phyloP scores from a whole-genome alignment of 2,888 invertebrate genomes.

The Timandra comae region DNA sequence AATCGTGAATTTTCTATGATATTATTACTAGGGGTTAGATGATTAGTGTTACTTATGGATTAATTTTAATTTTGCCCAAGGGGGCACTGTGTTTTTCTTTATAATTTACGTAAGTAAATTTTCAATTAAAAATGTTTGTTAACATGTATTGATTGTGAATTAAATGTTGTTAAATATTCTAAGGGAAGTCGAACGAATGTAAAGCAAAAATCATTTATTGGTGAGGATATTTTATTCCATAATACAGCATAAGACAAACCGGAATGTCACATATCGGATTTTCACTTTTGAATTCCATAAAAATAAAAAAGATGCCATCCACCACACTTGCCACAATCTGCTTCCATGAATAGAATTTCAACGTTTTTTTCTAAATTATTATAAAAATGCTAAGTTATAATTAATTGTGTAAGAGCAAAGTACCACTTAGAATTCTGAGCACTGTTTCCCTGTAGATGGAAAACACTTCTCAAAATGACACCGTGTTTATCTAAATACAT shows the following conservation, averaged over 20 bases:
- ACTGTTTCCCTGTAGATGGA: slow-evolving; percentile 49
- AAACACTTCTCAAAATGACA: slow-evolving; percentile 63
- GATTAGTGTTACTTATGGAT: too few species aligned
- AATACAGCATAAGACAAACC: slow-evolving; percentile 77
- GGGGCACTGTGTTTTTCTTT: too few species aligned
- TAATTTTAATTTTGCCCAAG: too few species aligned
- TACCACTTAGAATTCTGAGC: slow-evolving; percentile 64
- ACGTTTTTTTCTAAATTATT: slow-evolving; percentile 74
- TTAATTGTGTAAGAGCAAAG: slow-evolving; percentile 72
- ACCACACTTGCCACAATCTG: slow-evolving; percentile 62
- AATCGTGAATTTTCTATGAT: too few species aligned
- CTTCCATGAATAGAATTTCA: slow-evolving; percentile 56
- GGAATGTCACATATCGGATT: slow-evolving; percentile 74
- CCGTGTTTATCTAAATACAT: slow-evolving; percentile 65
- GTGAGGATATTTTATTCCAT: slow-evolving; percentile 78
- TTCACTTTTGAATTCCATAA: slow-evolving; percentile 64
- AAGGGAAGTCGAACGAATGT: neutral
- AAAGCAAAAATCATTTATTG: slow-evolving; percentile 57
- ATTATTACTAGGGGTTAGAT: too few species aligned
- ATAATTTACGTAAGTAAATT: too few species aligned
- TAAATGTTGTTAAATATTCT: neutral
- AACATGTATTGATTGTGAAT: too few species aligned
- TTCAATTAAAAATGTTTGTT: too few species aligned
- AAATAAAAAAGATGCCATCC: slow-evolving; percentile 66
- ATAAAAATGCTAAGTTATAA: slow-evolving; percentile 77